Percentiles rank a stretch among this genome's conserved stretches.
Evolutionary conservation across 2,888 invertebrate species (phyloP).

Genomic region (Acanthopleura granulata): DNA sequence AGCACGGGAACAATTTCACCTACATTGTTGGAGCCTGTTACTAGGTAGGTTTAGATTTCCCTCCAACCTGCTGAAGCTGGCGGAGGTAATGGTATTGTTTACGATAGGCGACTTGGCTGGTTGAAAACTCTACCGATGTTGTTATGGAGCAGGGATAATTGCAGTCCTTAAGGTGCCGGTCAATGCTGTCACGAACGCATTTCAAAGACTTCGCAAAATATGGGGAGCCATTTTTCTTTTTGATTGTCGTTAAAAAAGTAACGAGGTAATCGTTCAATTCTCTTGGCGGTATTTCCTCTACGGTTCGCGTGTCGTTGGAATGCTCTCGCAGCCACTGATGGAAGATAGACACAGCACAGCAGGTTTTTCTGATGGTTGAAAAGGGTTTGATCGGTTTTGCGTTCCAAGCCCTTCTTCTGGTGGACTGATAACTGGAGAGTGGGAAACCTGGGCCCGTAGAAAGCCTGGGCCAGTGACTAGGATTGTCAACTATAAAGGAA

Average conservation of each 20-base stretch:
- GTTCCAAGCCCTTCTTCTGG: not conserved
- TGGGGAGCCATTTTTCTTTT: not conserved
- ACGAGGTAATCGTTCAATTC: not conserved
- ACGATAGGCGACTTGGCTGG: not conserved
- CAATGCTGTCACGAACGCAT: constrained; percentile 2
- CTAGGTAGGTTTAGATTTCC: no score
- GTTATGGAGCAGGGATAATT: not conserved
- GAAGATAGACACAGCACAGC: not conserved
- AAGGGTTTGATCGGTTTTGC: constrained; percentile 1
- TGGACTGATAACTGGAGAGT: no score
- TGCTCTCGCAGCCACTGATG: not conserved
- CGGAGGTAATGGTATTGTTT: not conserved
- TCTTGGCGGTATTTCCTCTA: not conserved
- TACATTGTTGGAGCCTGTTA: no score
- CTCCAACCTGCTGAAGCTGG: not conserved
- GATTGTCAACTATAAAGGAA: no score
- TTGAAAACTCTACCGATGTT: not conserved
- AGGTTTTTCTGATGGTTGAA: not conserved
- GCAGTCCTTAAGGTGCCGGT: not conserved
- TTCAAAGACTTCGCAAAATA: constrained; percentile 8
- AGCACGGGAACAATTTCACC: no score
- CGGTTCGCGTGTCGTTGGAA: not conserved
- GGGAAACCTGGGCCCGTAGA: no score
- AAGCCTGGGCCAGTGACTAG: no score
- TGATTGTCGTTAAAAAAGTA: not conserved